phyloP scores from a whole-genome alignment of 2,113 vertebrate species.

The Gracilinanus agilis region DNA sequence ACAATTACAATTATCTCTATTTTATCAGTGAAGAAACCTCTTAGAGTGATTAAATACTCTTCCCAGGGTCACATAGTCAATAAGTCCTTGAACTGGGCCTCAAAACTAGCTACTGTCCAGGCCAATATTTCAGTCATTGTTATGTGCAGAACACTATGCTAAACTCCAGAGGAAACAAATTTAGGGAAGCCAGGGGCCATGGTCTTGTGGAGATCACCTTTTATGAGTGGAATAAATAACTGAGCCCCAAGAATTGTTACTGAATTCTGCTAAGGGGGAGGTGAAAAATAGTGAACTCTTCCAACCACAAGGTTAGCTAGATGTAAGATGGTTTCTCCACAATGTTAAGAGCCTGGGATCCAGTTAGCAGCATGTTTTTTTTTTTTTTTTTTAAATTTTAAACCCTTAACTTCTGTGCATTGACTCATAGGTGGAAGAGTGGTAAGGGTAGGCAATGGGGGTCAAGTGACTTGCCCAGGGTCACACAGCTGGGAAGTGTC shows the following conservation, averaged over 20 bases:
- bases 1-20: neutral
- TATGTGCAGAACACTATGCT: neutral
- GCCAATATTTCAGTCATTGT: neutral
- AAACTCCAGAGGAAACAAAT: neutral
- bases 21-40: neutral
- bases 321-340: neutral
- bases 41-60: neutral
- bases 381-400: too few species aligned
- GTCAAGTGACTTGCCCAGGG: too few species aligned
- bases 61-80: neutral
- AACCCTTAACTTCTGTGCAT: too few species aligned
- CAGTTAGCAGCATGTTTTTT: conserved; percentile 18
- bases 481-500: too few species aligned
- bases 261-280: neutral
- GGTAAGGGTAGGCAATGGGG: too few species aligned
- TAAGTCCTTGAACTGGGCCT: neutral
- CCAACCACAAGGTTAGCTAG: neutral
- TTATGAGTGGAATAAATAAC: neutral
- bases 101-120: neutral
- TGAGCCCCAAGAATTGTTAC: conserved; percentile 18
- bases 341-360: conserved; percentile 17
- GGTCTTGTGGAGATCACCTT: neutral
- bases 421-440: too few species aligned
- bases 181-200: neutral
- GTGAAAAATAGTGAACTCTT: neutral